These are phyloP conservation scores for Lacanobia oleracea DNA, from an alignment of 2,888 invertebrate species.

Conservation along the genomic window DNA sequence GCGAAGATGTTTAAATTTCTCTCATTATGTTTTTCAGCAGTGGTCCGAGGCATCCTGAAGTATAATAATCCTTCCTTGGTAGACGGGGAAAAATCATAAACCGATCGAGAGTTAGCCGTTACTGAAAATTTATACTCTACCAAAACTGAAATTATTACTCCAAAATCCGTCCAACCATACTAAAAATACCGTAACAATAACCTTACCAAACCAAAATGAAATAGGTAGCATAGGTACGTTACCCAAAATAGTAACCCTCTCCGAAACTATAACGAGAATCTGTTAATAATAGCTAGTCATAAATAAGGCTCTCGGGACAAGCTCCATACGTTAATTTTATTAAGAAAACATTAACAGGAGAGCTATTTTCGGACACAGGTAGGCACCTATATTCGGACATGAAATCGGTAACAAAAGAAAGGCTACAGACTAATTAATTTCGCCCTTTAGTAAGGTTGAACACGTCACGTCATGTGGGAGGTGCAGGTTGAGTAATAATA, in stretches of 20 bases:
- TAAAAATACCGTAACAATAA: neutral
- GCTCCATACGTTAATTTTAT: slow-evolving; percentile 45
- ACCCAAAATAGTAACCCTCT: slow-evolving; percentile 2
- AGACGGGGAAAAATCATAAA: neutral
- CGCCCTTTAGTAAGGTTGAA: neutral
- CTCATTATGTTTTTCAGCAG: neutral
- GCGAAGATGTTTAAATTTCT: no score
- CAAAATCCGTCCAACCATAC: neutral
- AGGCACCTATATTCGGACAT: slow-evolving; percentile 18
- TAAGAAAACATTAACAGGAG: slow-evolving; percentile 46
- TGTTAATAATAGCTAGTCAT: slow-evolving; percentile 42
- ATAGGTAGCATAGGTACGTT: neutral
- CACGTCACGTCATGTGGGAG: slow-evolving; percentile 18
- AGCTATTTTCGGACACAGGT: slow-evolving; percentile 35
- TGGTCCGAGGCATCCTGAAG: neutral
- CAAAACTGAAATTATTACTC: neutral
- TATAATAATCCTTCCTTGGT: no score
- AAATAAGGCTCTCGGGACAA: slow-evolving; percentile 47
- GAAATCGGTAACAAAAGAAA: slow-evolving; percentile 36
- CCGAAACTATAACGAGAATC: slow-evolving; percentile 29
- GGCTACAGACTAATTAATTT: slow-evolving; percentile 49
- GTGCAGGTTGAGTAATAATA: slow-evolving; percentile 16
- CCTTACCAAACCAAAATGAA: neutral
- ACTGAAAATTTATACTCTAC: no score
- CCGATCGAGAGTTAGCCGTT: neutral